These are phyloP conservation scores for Eremophila alpestris DNA, from an alignment of 2,797 vertebrate species.

Conservation along the genomic window DNA sequence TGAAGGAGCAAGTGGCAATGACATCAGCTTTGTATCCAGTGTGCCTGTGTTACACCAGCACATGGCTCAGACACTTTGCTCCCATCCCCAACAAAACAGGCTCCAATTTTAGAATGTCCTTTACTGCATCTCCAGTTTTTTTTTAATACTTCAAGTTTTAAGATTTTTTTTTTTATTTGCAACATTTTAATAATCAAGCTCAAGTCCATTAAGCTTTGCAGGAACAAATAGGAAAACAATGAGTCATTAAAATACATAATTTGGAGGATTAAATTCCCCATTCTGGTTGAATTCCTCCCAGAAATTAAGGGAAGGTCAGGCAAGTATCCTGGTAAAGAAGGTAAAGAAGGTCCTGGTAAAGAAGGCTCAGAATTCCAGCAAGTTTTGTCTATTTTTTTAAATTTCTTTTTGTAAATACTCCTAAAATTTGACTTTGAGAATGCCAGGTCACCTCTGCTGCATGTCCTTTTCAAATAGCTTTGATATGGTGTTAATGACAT, in stretches of 20 bases:
- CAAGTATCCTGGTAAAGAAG: background rate
- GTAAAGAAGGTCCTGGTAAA: background rate
- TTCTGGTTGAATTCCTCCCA: slow-evolving; percentile 15
- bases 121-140: background rate
- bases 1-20: background rate
- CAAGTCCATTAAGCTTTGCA: background rate
- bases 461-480: background rate
- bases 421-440: background rate
- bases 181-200: background rate
- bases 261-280: background rate
- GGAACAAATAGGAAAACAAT: slow-evolving; percentile 6
- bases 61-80: slow-evolving; percentile 29
- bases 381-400: background rate
- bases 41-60: slow-evolving; percentile 3
- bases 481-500: background rate
- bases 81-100: background rate
- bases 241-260: slow-evolving; percentile 36
- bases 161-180: background rate
- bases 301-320: background rate
- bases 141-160: background rate
- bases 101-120: slow-evolving; percentile 38
- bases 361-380: background rate
- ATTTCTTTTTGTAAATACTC: background rate
- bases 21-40: background rate
- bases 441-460: background rate